Evolutionary conservation across 2,113 vertebrate species (phyloP).

Genomic region (Plestiodon gilberti): DNA sequence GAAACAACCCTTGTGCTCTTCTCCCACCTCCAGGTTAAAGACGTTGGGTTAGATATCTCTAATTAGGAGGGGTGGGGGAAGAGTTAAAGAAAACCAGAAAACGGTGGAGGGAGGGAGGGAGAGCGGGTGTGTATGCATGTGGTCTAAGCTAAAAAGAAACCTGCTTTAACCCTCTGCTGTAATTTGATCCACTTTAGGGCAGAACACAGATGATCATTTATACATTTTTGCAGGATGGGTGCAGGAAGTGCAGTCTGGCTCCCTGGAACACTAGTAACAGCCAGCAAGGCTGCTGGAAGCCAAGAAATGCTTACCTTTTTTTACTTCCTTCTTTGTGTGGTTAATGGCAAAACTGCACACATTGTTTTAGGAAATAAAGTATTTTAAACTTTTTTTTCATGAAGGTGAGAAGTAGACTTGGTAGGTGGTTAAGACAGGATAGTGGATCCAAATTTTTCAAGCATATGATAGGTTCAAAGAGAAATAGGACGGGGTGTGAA

Average conservation of each 20-base stretch:
- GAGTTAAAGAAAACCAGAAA: conserved; percentile 49
- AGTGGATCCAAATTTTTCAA: neutral
- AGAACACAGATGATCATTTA: conserved; percentile 56
- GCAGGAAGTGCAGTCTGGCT: conserved; percentile 28
- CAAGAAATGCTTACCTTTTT: neutral
- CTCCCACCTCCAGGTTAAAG: conserved; percentile 47
- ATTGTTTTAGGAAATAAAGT: fast-evolving
- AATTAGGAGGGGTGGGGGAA: conserved; percentile 43
- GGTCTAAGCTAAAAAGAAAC: conserved; percentile 45
- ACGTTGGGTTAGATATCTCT: conserved; percentile 39
- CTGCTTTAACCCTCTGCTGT: conserved; percentile 41
- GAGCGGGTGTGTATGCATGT: conserved; percentile 29
- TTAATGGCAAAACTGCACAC: neutral
- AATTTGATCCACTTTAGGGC: conserved; percentile 59
- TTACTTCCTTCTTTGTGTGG: neutral
- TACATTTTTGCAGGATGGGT: conserved; percentile 40
- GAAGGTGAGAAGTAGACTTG: neutral
- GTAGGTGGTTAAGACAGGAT: neutral
- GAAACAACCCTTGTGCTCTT: conserved; percentile 41
- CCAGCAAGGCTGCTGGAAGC: neutral
- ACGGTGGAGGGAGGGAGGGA: conserved; percentile 21
- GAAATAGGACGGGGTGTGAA: no score
- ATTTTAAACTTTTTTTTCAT: neutral
- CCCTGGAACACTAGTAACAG: conserved; percentile 33
- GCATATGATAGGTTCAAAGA: no score